phyloP scores from a whole-genome alignment of 2,888 invertebrate genomes.

The Sminthurides aquaticus region DNA sequence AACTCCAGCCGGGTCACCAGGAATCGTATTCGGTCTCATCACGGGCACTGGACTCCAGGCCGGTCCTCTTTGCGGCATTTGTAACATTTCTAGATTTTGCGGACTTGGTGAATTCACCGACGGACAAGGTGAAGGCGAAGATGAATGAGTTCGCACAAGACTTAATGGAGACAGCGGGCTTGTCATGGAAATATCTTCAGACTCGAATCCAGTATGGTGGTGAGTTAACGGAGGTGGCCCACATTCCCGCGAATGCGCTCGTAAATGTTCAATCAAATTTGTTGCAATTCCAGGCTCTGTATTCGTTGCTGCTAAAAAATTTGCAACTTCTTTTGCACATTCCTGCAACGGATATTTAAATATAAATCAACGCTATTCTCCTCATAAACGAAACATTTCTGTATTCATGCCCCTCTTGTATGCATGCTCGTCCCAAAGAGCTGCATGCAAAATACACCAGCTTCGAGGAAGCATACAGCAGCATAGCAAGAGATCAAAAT shows the following conservation, averaged over 20 bases:
- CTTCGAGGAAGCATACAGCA: no score
- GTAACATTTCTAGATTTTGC: background rate
- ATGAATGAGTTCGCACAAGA: conserved; percentile 4
- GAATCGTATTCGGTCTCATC: background rate
- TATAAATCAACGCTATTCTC: background rate
- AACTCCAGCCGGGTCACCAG: background rate
- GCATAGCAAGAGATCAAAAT: no score
- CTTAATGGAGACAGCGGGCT: conserved; percentile 13
- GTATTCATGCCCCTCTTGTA: no score
- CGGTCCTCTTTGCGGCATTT: background rate
- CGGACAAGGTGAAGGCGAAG: conserved; percentile 13
- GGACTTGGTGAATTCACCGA: conserved; percentile 8
- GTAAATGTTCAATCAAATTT: conserved; percentile 15
- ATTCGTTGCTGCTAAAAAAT: background rate
- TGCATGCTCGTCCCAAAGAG: no score
- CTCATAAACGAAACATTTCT: background rate
- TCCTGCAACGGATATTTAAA: conserved; percentile 11
- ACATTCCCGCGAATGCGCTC: background rate
- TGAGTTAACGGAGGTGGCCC: background rate
- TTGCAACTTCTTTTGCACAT: conserved; percentile 12
- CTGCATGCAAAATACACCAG: no score
- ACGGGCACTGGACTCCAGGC: background rate
- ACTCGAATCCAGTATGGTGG: background rate
- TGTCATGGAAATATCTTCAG: background rate
- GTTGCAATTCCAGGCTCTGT: conserved; percentile 2